phyloP scores from a whole-genome alignment of 2,888 invertebrate genomes.

The Cybosia mesomella region DNA sequence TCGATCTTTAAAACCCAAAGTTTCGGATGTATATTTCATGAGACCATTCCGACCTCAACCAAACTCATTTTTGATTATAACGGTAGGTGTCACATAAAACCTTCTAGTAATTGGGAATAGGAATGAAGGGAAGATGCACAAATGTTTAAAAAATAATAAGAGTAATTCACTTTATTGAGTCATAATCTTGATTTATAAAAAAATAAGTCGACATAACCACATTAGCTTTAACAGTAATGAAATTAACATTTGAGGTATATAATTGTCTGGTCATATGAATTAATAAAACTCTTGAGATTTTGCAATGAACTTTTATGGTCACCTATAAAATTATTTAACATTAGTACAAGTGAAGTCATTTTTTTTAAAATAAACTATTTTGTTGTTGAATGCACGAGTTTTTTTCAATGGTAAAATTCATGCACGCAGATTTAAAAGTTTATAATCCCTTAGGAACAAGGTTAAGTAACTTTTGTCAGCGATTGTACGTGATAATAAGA shows the following conservation, averaged over 20 bases:
- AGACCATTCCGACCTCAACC: too few species aligned
- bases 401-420: background rate
- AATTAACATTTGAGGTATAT: constrained; percentile 30
- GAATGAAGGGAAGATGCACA: background rate
- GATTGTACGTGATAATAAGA: background rate
- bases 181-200: constrained; percentile 47
- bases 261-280: background rate
- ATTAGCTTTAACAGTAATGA: constrained; percentile 23
- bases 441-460: background rate
- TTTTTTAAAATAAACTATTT: too few species aligned
- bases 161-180: constrained; percentile 42
- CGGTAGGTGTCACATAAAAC: background rate
- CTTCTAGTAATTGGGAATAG: background rate
- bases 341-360: constrained; percentile 1
- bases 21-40: too few species aligned
- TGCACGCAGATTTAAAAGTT: background rate
- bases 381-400: background rate
- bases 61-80: too few species aligned
- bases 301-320: background rate
- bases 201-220: constrained; percentile 35
- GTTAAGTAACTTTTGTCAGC: background rate
- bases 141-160: constrained; percentile 6
- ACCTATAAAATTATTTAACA: background rate
- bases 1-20: too few species aligned
- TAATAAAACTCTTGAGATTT: constrained; percentile 16